Base-by-base conservation (phyloP, 2,888 invertebrate genomes). In the Nowickia ferox region DNA sequence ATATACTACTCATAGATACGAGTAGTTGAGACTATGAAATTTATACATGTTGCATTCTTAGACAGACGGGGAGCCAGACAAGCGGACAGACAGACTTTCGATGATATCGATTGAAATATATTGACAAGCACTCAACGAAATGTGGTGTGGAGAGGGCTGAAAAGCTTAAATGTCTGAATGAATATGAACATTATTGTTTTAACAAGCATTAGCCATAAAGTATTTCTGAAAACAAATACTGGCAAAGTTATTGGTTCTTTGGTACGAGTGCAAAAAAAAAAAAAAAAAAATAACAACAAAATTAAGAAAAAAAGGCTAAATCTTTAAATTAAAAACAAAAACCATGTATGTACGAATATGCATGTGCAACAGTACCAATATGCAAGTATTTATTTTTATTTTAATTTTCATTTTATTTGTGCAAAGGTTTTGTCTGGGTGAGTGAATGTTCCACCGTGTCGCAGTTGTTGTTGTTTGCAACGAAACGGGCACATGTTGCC, bases 401-500 rank as follows among this genome's bases (percentile, higher is more conserved):
- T 59, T 38, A 38, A 51, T 55, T 79, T 63, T 78, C 11, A 69
- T 78, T 69, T 59, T 15, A 53, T 42, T 63, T 71, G 44, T 71
- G n/a, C 38, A 22, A 71, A 51, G 44, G 22, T 30, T 30, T 30
- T 6, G 30, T 51, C 51, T 75, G 22, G 11, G 8, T 66, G 74
- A 42, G 19, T 40, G 48, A 15, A 9, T 65, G 55, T 57, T 63
- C 9, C 10, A 17, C 17, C 19, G 55, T 69, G 42, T 42, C 13
- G 40, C 9, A n/a, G 15, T 38, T 71, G 71, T 15, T 69, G 51
- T 17, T 65, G 84, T 84, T 88, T 87, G 69, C 57, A 71, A 65
- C 76, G 69, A 65, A 71, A 65, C 76, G 88, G 87, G 90, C 89
- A 89, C 91, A 90, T 91, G 91, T 91, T 91, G 90, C 91, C 91